Percentiles rank a stretch among this genome's conserved stretches.
Conservation (phyloP, 2,113 vertebrate genomes). For the Gymnocephalus cernua region DNA sequence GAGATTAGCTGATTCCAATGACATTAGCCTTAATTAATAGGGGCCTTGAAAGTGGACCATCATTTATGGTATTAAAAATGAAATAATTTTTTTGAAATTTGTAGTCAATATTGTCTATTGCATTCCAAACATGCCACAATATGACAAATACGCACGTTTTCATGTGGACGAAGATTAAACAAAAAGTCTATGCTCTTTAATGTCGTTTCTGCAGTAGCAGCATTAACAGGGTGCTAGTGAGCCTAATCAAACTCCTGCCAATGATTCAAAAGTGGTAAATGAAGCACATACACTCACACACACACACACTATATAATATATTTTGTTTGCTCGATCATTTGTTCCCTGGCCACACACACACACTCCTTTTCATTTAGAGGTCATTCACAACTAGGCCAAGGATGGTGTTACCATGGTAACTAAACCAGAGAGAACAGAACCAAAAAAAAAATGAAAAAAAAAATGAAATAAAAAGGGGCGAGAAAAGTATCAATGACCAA, state of each 20-base stretch:
- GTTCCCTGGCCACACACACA: conserved; percentile 49
- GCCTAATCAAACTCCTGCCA: conserved; percentile 4
- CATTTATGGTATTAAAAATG: neutral
- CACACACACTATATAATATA: conserved; percentile 19
- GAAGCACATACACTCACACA: conserved; percentile 19
- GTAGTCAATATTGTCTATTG: neutral
- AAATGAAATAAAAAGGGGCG: neutral
- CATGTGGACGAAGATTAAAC: neutral
- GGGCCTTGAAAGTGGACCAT: neutral
- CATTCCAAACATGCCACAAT: neutral
- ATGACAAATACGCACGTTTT: neutral
- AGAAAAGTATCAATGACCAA: conserved; percentile 29
- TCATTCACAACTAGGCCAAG: conserved; percentile 79
- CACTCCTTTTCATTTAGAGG: conserved; percentile 66
- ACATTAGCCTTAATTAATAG: neutral
- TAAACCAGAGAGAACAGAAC: conserved; percentile 55
- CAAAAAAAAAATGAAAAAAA: conserved; percentile 37
- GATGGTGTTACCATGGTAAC: conserved; percentile 80
- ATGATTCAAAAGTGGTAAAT: conserved; percentile 13
- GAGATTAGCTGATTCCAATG: neutral
- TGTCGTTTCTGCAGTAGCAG: neutral
- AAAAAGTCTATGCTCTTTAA: neutral
- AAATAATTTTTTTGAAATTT: too few relatives aligned
- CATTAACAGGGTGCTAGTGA: neutral
- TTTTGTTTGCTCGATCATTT: conserved; percentile 48